Evolutionary conservation across 1,140 invertebrate species (phyloP), one percentile per base, ranked within the genome.

Genomic region (Dreissena rostriformis): DNA sequence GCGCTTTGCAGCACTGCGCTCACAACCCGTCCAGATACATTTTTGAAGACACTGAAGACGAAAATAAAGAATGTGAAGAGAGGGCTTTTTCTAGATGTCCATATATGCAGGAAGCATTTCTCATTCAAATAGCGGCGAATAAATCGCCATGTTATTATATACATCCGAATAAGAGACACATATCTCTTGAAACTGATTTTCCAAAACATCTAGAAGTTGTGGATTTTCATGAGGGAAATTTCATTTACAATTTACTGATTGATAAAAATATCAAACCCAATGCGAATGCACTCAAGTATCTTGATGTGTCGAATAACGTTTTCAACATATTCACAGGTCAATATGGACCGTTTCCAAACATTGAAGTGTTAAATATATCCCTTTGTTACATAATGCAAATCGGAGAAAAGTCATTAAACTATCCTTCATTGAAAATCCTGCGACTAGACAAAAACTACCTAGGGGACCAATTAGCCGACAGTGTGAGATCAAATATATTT

Each of bases 381-480:
- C 52, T 24, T 5, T 63, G 65, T 74, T 82, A 74, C 52, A 74
- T 70, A 24, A 24, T 49, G 12, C 2, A 63, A 4, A n/a, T 80
- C 11, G 24, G 67, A 7, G 19, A 12, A 26, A 26, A 14, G 22
- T 15, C 51, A 19, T 55, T 49, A 7, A 22, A 29, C 12, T 71
- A n/a, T 15, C n/a, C 1, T 2, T n/a, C 8, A 22, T 11, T 81
- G 26, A 70, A 80, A 71, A 80, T 57, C 49, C 52, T 80, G 11
- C 77, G 71, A 71, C n/a, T 80, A 28, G 22, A 71, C 5, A n/a
- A 70, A 14, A 80, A 80, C 61, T 80, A 51, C 61, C 22, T 80
- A 2, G 77, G 77, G 11, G 26, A 57, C 22, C n/a, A 57, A 68
- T 24, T 57, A 4, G 17, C 17, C 53, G 19, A 71, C 26, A 22